Base-by-base conservation (phyloP, 2,113 vertebrate species). In the Tursiops truncatus region DNA sequence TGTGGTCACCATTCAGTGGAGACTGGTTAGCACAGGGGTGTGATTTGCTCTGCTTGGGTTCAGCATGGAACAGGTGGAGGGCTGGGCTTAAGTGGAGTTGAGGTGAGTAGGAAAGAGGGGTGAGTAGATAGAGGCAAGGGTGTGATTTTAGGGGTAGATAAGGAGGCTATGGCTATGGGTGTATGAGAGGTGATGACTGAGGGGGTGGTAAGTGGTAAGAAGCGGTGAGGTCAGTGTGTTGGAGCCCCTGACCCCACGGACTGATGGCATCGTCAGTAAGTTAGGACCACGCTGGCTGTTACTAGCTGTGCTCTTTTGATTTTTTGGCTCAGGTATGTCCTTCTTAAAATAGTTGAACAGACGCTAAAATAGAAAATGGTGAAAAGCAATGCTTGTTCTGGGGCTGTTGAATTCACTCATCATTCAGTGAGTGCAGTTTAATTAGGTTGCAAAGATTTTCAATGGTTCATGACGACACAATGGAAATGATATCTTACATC, bases 261-360 rank as follows among this genome's bases (percentile, higher is more conserved):
- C 5, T 18, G 50, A 12, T 20, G 12, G 15, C 8, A 3, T 73
- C 67, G 33, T 88, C 65, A 28, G 1, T 31, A 65, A 80, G 50
- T 58, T 23, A 79, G 47, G 79, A 31, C 36, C 36, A 74, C 4
- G 1, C 41, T 33, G 9, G 8, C 50, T 53, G 20, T 41, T 2
- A 8, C 20, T 31, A 17, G 44, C 62, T 73, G 44, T n/a, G 26
- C 25, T 11, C 53, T 93, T 90, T 70, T 91, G 85, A 67, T 77
- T 76, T 91, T 26, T 91, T 26, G 71, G 38, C 36, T 80, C 28
- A 79, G 44, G n/a, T 74, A 25, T 60, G 71, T 25, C 67, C 33
- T 38, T 93, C 77, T 90, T 89, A 80, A 94, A 84, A 86, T 89
- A 65, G 23, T 80, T 77, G 56, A 91, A 41, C 70, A 82, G 86